These are phyloP conservation scores for Tetrapedia diversipes DNA, from an alignment of 2,888 invertebrate species.

Conservation along the genomic window DNA sequence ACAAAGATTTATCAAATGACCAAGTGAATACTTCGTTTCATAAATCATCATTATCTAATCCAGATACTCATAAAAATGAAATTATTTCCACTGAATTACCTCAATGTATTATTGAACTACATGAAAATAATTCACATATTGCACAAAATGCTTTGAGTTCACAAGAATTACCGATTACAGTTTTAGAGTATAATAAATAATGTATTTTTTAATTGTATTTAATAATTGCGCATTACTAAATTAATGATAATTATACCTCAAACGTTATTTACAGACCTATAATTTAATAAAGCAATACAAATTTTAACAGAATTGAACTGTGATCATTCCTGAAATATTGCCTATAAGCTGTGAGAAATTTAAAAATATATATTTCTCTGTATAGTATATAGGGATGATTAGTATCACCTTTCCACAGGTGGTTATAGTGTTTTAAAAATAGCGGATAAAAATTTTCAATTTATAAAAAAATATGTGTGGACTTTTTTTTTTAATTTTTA, in stretches of 20 bases:
- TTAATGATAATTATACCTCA: too few species aligned
- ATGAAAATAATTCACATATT: neutral
- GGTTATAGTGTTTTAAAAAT: too few species aligned
- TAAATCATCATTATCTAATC: constrained; percentile 1
- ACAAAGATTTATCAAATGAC: neutral
- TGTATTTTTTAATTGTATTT: neutral
- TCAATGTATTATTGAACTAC: constrained; percentile 35
- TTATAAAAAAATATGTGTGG: too few species aligned
- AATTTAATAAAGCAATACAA: neutral
- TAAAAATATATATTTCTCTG: too few species aligned
- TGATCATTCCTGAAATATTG: too few species aligned
- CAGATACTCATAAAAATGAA: constrained; percentile 34
- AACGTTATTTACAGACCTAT: neutral
- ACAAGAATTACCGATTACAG: constrained; percentile 56
- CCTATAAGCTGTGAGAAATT: too few species aligned
- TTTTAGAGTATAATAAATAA: constrained; percentile 54
- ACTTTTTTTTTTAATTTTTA: too few species aligned
- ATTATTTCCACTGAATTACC: constrained; percentile 46
- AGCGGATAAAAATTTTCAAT: too few species aligned
- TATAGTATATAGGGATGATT: too few species aligned
- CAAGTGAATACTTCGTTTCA: neutral
- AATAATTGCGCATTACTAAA: too few species aligned
- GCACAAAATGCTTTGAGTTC: constrained; percentile 17
- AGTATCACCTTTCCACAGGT: too few species aligned
- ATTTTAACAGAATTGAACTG: too few species aligned